These are phyloP conservation scores for Styela clava DNA, from an alignment of 23 tunicate genomes.

Conservation along the genomic window DNA sequence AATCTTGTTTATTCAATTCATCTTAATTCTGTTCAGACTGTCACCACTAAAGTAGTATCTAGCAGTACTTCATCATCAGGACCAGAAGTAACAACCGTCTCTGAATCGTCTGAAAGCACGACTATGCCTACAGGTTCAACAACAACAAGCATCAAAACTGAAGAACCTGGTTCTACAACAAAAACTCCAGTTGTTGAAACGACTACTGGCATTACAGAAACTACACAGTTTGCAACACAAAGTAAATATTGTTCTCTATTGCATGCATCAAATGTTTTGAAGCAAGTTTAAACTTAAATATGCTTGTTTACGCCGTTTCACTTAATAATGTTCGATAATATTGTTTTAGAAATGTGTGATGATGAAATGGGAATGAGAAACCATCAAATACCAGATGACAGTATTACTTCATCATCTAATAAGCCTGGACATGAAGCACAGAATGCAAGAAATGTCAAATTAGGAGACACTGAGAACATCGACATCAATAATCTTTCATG, in stretches of 20 bases:
- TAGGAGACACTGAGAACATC: not conserved
- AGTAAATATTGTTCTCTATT: not conserved
- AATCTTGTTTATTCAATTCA: no score
- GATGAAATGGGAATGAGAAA: constrained; percentile 50
- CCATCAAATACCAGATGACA: constrained; percentile 27
- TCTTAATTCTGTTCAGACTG: not conserved
- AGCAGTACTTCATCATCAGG: constrained; percentile 13
- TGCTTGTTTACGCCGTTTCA: no score
- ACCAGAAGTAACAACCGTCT: constrained; percentile 10
- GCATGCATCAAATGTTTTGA: no score
- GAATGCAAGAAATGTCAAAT: constrained; percentile 19
- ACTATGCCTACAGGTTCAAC: not conserved
- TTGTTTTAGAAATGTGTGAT: constrained; percentile 37
- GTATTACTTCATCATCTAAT: constrained; percentile 28
- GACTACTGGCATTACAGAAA: constrained; percentile 32
- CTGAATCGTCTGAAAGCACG: constrained; percentile 13
- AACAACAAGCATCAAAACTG: not conserved
- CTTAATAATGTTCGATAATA: no score
- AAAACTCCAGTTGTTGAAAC: constrained; percentile 24
- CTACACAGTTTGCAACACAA: not conserved
- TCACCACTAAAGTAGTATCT: not conserved
- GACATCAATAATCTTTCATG: constrained; percentile 14
- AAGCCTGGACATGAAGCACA: constrained; percentile 19
- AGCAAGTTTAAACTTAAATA: no score
- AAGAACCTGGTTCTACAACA: not conserved